These are phyloP conservation scores for Alfaro cultratus DNA, from an alignment of 2,797 vertebrate genomes.

Conservation along the genomic window DNA sequence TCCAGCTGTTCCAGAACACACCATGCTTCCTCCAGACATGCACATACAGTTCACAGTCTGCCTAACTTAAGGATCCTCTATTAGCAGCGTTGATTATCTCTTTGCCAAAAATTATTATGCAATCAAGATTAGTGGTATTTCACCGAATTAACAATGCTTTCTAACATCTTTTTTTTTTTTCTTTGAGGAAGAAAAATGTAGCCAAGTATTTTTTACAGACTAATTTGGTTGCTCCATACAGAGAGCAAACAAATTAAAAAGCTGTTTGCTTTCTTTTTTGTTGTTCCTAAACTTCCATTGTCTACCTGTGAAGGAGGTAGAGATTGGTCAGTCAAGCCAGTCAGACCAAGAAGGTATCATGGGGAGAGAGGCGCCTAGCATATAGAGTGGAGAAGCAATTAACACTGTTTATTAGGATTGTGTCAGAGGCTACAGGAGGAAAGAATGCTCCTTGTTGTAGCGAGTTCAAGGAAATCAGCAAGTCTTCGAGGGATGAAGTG, in stretches of 20 bases:
- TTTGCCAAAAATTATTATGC: conserved; percentile 34
- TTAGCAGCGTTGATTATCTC: conserved; percentile 25
- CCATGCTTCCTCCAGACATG: conserved; percentile 57
- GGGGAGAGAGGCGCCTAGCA: conserved; percentile 48
- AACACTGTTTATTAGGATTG: conserved; percentile 74
- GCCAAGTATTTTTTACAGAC: conserved; percentile 23
- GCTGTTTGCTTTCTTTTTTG: background rate
- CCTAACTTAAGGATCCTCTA: conserved; percentile 36
- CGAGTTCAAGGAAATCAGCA: conserved; percentile 48
- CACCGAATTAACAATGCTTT: conserved; percentile 49
- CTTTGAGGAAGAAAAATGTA: conserved; percentile 31
- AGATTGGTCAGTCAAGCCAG: conserved; percentile 21
- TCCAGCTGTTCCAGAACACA: conserved; percentile 76
- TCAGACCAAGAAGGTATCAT: conserved; percentile 35
- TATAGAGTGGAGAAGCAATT: conserved; percentile 61
- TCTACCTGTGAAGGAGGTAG: background rate
- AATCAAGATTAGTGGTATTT: conserved; percentile 48
- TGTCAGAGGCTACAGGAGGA: conserved; percentile 58
- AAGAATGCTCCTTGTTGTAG: conserved; percentile 59
- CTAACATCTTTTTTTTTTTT: background rate
- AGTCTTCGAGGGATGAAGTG: conserved; percentile 30
- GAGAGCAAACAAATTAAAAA: background rate
- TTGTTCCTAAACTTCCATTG: background rate
- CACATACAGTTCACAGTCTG: conserved; percentile 46
- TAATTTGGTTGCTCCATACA: conserved; percentile 26